Base-by-base conservation (phyloP, 2,888 invertebrate genomes). In the Crematogaster levior region DNA sequence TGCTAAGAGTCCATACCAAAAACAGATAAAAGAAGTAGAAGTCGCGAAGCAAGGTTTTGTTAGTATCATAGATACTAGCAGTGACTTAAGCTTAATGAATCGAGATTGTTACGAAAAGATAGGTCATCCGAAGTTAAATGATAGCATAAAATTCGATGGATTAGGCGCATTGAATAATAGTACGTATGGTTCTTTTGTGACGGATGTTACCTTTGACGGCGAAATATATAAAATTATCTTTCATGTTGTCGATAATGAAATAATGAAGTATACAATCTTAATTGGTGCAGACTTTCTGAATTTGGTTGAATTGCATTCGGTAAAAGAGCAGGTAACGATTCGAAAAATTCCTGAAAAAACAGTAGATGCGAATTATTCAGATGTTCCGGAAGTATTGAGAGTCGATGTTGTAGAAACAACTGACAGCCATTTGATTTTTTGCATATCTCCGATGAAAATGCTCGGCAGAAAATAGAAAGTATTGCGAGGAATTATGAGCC, bases 201-300 rank as follows among this genome's bases (percentile, higher is more conserved):
- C 53, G 5, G 27, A n/a, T 0, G 10, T 84, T 24, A 46, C 15
- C 12, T 68, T 83, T 18, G 88, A 86, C 12, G 70, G 58, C n/a
- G 30, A 82, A 21, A 10, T 9, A 12, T 85, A 79, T 75, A 12
- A 40, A 24, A 65, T 86, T 7, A 12, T 21, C 15, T 34, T 86
- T 7, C 87, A 83, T 53, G 80, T 88, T 10, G 63, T 88, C 9
- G 40, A 68, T 1, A 81, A 85, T 37, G 9, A 53, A 9, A 15
- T 83, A 15, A 68, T 83, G 65, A 77, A 72, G 15, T 51, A 82
- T 34, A n/a, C n/a, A n/a, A n/a, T n/a, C n/a, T n/a, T n/a, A n/a
- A n/a, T n/a, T n/a, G n/a, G n/a, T n/a, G n/a, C n/a, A n/a, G n/a
- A n/a, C n/a, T n/a, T n/a, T n/a, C n/a, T n/a, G n/a, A n/a, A n/a